phyloP scores from a whole-genome alignment of 2,113 vertebrate genomes.

The Poeciliopsis prolifica region DNA sequence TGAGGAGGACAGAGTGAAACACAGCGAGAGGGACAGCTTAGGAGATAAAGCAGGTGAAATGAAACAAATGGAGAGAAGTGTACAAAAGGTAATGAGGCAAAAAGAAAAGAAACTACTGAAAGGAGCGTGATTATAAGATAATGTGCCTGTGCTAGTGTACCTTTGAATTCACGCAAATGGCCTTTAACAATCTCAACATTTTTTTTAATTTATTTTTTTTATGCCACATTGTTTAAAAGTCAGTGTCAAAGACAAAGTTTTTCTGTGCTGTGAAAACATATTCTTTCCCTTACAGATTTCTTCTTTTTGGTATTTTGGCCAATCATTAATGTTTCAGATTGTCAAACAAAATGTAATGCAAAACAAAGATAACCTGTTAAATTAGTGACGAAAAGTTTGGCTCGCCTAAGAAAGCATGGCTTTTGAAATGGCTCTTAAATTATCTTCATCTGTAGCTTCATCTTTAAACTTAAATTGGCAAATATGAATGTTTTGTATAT shows the following conservation, averaged over 20 bases:
- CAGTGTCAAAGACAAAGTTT: conserved; percentile 9
- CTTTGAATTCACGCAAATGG: conserved; percentile 38
- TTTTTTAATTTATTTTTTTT: neutral
- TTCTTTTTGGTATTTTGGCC: too few species aligned
- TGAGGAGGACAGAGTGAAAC: conserved; percentile 27
- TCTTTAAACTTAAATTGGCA: too few species aligned
- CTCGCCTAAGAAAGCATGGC: too few species aligned
- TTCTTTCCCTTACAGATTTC: too few species aligned
- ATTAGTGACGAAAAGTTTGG: too few species aligned
- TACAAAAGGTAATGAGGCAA: conserved; percentile 60
- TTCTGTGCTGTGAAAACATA: neutral
- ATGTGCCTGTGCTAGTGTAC: conserved; percentile 25
- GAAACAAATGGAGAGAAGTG: conserved; percentile 57
- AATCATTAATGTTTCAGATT: too few species aligned
- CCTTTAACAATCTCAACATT: conserved; percentile 13
- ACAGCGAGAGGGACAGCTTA: conserved; percentile 13
- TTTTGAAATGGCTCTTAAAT: too few species aligned
- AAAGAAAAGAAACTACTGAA: conserved; percentile 46
- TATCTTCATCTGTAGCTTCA: too few species aligned
- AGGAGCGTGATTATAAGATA: conserved; percentile 35
- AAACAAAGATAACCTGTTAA: too few species aligned
- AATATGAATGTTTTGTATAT: too few species aligned
- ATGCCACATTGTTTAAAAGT: conserved; percentile 6
- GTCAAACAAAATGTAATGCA: too few species aligned
- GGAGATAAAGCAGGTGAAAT: conserved; percentile 37